phyloP scores from a whole-genome alignment of 1,140 invertebrate species.

The Lucilia cuprina region DNA sequence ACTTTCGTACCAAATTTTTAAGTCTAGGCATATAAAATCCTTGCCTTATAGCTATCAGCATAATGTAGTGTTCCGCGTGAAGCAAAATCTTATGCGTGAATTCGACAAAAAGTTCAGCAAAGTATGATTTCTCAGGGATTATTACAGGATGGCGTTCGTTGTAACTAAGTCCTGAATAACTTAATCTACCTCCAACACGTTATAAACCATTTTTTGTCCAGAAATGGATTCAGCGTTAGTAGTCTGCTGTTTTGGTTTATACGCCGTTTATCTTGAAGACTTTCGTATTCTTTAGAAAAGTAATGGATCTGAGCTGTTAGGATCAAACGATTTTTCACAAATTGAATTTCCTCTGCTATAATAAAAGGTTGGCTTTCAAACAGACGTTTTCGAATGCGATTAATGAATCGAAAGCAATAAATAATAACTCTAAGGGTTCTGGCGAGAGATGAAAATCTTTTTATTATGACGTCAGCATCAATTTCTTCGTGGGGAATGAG shows the following conservation, averaged over 20 bases:
- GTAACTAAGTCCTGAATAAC: background rate
- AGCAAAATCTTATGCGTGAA: too few relatives aligned
- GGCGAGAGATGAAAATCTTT: background rate
- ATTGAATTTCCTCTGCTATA: background rate
- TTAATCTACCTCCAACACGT: conserved; percentile 21
- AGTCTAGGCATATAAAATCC: background rate
- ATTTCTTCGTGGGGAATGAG: background rate
- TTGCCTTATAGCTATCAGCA: background rate
- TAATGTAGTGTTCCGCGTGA: background rate
- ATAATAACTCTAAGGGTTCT: background rate
- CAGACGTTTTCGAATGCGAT: background rate
- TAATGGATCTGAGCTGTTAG: background rate
- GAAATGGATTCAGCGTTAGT: background rate
- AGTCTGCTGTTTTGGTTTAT: background rate
- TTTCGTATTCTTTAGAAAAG: background rate
- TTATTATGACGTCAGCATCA: background rate
- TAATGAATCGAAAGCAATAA: background rate
- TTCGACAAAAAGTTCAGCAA: background rate
- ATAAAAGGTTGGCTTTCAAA: background rate
- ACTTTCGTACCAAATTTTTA: too few relatives aligned
- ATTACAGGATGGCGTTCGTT: conserved; percentile 1
- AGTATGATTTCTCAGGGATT: background rate
- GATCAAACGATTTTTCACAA: background rate
- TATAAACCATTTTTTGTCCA: conserved; percentile 14
- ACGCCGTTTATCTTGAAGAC: background rate